Evolutionary conservation across 1,140 invertebrate species (phyloP).

Genomic region (Bombus haemorrhoidalis): DNA sequence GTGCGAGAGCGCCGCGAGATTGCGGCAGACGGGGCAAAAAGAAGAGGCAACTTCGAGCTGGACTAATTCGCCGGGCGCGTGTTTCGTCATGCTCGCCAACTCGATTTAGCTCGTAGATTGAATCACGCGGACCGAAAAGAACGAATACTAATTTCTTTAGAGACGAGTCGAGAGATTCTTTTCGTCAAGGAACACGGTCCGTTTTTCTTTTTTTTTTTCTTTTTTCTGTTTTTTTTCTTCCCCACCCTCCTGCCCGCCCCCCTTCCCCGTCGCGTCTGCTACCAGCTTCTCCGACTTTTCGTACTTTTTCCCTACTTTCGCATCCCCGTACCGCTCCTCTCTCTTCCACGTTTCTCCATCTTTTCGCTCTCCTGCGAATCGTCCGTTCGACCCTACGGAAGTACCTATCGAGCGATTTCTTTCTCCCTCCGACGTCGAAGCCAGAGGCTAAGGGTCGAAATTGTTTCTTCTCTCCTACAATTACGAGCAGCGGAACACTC

Average conservation of each 20-base stretch:
- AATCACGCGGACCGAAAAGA: slow-evolving; percentile 59
- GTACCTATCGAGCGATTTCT: slow-evolving; percentile 60
- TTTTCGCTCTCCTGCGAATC: slow-evolving; percentile 35
- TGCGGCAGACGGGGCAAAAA: slow-evolving; percentile 47
- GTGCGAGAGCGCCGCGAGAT: slow-evolving; percentile 15
- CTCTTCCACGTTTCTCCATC: not conserved
- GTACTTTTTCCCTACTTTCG: too few species aligned
- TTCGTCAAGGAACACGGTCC: slow-evolving; percentile 31
- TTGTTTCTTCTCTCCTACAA: slow-evolving; percentile 65
- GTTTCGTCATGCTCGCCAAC: slow-evolving; percentile 54
- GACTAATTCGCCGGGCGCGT: slow-evolving; percentile 53
- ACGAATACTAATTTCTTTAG: slow-evolving; percentile 65
- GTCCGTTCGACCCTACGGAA: slow-evolving; percentile 54
- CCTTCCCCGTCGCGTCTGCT: not conserved
- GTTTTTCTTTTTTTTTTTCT: not conserved
- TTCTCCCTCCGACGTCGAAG: slow-evolving; percentile 3
- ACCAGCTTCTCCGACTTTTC: too few species aligned
- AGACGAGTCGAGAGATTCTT: slow-evolving; percentile 42
- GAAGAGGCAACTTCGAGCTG: slow-evolving; percentile 44
- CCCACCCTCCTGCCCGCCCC: not conserved
- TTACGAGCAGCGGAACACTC: slow-evolving; percentile 51
- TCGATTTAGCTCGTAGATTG: slow-evolving; percentile 65
- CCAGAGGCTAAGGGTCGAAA: slow-evolving; percentile 49
- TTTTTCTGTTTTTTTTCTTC: too few species aligned
- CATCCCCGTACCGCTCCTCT: not conserved